Evolutionary conservation across 2,888 invertebrate species (phyloP).

Genomic region (Rotaria sp.): DNA sequence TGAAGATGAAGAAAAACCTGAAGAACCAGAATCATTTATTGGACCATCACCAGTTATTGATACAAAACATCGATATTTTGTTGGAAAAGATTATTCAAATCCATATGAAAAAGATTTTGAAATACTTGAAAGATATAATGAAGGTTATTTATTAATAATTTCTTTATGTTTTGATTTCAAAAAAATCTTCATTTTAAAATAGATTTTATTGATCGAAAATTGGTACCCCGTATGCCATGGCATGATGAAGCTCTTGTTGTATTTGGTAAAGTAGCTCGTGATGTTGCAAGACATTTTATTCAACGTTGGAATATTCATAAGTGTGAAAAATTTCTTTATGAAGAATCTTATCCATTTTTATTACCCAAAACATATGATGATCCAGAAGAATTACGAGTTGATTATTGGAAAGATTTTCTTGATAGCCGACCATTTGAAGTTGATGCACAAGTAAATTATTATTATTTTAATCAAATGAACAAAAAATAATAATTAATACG

Average conservation of each 20-base stretch:
- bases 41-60: constrained; percentile 14
- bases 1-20: constrained; percentile 23
- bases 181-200: constrained; percentile 71
- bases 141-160: neutral
- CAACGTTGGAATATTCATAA: constrained; percentile 73
- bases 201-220: constrained; percentile 59
- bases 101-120: constrained; percentile 81
- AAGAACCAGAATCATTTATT: neutral
- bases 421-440: neutral
- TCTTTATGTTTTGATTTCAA: neutral
- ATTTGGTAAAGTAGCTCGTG: constrained; percentile 73
- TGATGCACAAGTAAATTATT: constrained; percentile 4
- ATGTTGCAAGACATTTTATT: constrained; percentile 85
- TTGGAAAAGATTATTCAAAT: constrained; percentile 90
- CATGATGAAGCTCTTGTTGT: constrained; percentile 83
- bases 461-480: neutral
- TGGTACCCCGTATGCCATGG: constrained; percentile 92
- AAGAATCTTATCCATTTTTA: constrained; percentile 39
- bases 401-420: neutral
- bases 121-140: constrained; percentile 14
- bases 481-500: neutral
- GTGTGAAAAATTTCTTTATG: constrained; percentile 38
- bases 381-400: neutral
- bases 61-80: constrained; percentile 63
- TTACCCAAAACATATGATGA: constrained; percentile 39